Evolutionary conservation across 2,113 vertebrate species (phyloP).

Genomic region (Bujurquina vittata): DNA sequence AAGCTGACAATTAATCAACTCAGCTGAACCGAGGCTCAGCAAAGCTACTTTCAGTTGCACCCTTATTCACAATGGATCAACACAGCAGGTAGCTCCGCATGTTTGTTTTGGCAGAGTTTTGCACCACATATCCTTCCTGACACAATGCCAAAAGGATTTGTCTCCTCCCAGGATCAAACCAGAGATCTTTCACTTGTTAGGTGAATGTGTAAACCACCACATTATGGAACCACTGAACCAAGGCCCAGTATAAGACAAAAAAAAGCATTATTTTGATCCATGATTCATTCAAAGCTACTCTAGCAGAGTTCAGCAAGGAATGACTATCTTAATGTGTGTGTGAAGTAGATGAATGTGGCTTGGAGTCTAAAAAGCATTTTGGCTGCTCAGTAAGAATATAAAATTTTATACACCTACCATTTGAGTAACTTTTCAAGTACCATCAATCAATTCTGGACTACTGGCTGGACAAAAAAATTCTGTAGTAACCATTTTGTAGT

Average conservation of each 20-base stretch:
- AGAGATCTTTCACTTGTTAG: background rate
- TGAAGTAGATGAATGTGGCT: background rate
- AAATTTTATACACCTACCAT: too few relatives aligned
- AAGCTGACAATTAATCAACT: background rate
- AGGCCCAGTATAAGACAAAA: background rate
- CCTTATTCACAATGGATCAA: background rate
- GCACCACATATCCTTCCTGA: background rate
- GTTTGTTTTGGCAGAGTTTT: background rate
- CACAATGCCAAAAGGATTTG: background rate
- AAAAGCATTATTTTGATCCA: background rate
- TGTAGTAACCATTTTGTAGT: too few relatives aligned
- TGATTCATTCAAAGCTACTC: background rate
- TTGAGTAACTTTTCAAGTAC: too few relatives aligned
- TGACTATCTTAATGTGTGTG: background rate
- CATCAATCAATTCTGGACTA: too few relatives aligned
- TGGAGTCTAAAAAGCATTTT: background rate
- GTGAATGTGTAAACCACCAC: conserved; percentile 1
- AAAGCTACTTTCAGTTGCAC: background rate
- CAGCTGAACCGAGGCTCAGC: background rate
- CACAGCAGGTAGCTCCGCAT: background rate
- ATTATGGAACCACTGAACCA: background rate
- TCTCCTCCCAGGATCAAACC: background rate
- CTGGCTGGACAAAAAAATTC: too few relatives aligned
- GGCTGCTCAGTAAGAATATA: too few relatives aligned
- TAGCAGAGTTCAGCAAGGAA: background rate